Evolutionary conservation across 2,113 vertebrate species (phyloP), one percentile per base, ranked within the genome.

Genomic region (Ceyx melanurus): DNA sequence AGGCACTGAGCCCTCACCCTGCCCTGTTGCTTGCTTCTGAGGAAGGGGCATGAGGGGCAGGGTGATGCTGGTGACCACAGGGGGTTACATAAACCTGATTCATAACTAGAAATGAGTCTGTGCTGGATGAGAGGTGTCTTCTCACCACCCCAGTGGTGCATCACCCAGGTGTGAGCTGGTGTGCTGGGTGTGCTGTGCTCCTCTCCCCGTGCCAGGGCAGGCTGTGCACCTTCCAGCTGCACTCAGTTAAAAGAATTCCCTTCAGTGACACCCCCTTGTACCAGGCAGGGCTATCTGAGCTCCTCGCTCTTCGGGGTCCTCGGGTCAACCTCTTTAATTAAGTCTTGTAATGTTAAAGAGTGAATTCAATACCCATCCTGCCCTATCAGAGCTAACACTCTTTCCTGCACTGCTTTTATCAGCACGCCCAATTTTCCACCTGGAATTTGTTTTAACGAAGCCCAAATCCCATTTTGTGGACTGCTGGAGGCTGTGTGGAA

Each of bases 321-420:
- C 94, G 57, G 96, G 96, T 97, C 96, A 97, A 77, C 92, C 93
- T 96, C 95, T 94, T 95, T 96, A 97, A 97, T 97, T 96, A 97
- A 97, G 91, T 93, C 95, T 67, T 90, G 95, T 95, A 94, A 96
- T 67, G 90, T 92, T 91, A 91, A 91, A 77, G 93, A 94, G 87
- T 93, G 89, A 94, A 94, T 93, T 93, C 96, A 95, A 94, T 95
- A 94, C 92, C 92, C 92, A 94, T 94, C 94, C 94, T 91, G 60
- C 91, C 94, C 95, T 94, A 93, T 94, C 95, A 94, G 89, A 88
- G 88, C 94, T 94, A 94, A 90, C 91, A 83, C 93, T 94, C 92
- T 96, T 95, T 82, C 86, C 89, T 92, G 85, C 61, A 17, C 90
- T 81, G 88, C 96, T 95, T 97, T 97, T 96, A 97, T 97, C 96